Base-by-base conservation (phyloP, 1,140 invertebrate genomes). In the Drosophila sucinea region DNA sequence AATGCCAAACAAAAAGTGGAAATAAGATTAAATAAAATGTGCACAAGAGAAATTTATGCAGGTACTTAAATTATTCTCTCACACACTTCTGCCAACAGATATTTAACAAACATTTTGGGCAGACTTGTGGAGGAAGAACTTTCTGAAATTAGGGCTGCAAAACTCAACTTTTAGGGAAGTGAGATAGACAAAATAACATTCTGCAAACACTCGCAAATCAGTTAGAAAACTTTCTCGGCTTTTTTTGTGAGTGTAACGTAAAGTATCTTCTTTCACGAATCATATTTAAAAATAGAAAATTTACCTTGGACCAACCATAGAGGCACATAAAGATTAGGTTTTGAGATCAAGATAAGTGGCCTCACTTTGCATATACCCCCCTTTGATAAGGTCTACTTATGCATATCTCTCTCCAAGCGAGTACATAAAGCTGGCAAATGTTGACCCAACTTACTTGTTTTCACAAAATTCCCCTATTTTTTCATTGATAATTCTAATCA, bases 401-500 rank as follows among this genome's bases (percentile, higher is more conserved):
- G 17, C 65, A 61, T 35, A 56, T 58, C 38, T 65, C 27, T 10
- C n/a, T 25, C 4, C 32, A n/a, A 30, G 27, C 40, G 30, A 1
- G 30, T 40, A 54, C 6, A 57, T 29, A 47, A 23, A 25, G 44
- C 17, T 1, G 17, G 44, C 57, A 35, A 57, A 66, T 57, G 6
- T 25, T 51, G 25, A 27, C 56, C 33, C 41, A 55, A 40, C 56
- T 51, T 7, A 25, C 17, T 47, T 47, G 17, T 23, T 47, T 47
- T 47, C 10, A 38, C 17, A 11, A 38, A 47, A 38, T 35, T 23
- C 35, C 25, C 60, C 51, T 1, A 44, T 51, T 41, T 51, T 67
- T 57, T 32, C 40, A 51, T 47, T 76, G 81, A 83, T 83, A 84
- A 60, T 41, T 40, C 62, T 84, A 83, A 83, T 84, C 72, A 44